Conservation (phyloP, 2,888 invertebrate genomes). For the Campoplex nolae region DNA sequence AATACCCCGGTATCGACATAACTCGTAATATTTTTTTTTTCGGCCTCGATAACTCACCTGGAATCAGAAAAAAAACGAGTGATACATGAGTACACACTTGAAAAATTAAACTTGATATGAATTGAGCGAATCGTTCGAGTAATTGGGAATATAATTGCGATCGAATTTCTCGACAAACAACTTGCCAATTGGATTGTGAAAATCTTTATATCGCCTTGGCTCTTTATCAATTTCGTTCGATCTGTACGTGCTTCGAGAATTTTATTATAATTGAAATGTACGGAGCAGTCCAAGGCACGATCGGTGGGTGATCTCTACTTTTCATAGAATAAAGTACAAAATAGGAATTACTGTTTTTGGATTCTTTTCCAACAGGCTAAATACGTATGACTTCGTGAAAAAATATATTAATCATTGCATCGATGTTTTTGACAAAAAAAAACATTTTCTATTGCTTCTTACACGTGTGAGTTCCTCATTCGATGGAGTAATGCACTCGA, state of each 20-base stretch:
- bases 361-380: neutral
- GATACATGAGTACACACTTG: slow-evolving; percentile 67
- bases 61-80: slow-evolving; percentile 66
- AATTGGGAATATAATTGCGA: slow-evolving; percentile 49
- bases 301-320: slow-evolving; percentile 1
- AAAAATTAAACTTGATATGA: slow-evolving; percentile 60
- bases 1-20: slow-evolving; percentile 45
- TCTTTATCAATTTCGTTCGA: slow-evolving; percentile 56
- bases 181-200: slow-evolving; percentile 43
- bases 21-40: slow-evolving; percentile 6
- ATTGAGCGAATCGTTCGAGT: slow-evolving; percentile 30
- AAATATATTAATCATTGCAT: neutral
- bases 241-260: slow-evolving; percentile 35
- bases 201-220: slow-evolving; percentile 56
- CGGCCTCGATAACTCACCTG: slow-evolving; percentile 72
- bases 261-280: slow-evolving; percentile 47
- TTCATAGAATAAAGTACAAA: slow-evolving; percentile 34
- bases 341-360: slow-evolving; percentile 1
- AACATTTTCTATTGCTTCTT: neutral
- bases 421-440: neutral
- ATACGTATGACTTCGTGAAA: neutral
- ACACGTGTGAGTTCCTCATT: neutral
- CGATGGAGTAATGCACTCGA: slow-evolving; percentile 46
- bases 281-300: slow-evolving; percentile 1
- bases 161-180: slow-evolving; percentile 56